Conservation (phyloP, 1,140 invertebrate genomes). For the Euborellia annulipes region DNA sequence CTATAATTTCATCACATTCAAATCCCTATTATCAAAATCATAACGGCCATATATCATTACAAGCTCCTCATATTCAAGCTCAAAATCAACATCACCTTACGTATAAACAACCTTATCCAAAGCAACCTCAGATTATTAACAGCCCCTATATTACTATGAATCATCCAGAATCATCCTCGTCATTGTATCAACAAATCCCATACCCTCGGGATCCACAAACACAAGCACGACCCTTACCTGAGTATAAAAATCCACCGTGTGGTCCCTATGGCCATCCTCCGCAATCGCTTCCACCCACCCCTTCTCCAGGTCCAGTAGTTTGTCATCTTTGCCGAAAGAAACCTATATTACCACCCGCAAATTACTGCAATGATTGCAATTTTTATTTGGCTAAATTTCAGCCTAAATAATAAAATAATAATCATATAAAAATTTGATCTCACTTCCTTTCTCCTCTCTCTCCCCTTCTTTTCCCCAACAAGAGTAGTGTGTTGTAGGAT, state of each 20-base stretch:
- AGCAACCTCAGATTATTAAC: background rate
- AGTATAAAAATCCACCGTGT: background rate
- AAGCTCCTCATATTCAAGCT: background rate
- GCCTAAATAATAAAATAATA: conserved; percentile 29
- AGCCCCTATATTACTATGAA: background rate
- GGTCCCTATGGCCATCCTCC: background rate
- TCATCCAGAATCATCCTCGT: background rate
- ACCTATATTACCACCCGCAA: conserved; percentile 48
- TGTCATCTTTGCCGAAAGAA: conserved; percentile 79
- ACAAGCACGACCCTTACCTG: background rate
- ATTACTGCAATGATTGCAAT: conserved; percentile 77
- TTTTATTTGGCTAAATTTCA: conserved; percentile 81
- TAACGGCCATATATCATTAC: no score
- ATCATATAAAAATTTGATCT: no score
- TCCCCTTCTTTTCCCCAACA: no score
- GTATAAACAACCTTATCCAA: background rate
- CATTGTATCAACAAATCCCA: background rate
- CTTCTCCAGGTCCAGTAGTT: conserved; percentile 19
- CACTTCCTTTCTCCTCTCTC: no score
- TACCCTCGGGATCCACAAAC: background rate
- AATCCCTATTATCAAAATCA: no score
- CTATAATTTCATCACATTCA: no score
- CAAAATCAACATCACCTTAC: background rate
- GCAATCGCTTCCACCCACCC: background rate
- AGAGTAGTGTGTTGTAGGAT: no score